Conservation (phyloP, 2,797 vertebrate species). For the Enteromius mattozi region DNA sequence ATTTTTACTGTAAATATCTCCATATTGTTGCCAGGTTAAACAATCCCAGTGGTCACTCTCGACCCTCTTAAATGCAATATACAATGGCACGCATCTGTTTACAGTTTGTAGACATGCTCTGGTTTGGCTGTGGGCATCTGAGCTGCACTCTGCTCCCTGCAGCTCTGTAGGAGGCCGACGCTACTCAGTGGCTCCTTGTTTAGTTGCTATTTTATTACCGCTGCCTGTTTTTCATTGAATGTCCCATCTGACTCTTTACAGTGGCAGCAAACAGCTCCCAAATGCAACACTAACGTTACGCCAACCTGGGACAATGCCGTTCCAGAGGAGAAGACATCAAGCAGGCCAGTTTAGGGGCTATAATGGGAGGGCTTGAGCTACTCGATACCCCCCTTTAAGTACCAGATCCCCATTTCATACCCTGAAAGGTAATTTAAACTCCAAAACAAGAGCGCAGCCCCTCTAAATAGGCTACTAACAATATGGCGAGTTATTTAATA, state of each 20-base stretch:
- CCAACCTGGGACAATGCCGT: conserved; percentile 39
- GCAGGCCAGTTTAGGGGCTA: conserved; percentile 35
- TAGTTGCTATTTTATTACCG: conserved; percentile 69
- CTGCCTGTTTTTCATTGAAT: conserved; percentile 75
- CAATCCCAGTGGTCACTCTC: background rate
- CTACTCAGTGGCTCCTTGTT: conserved; percentile 72
- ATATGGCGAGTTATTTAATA: conserved; percentile 44
- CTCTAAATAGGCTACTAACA: conserved; percentile 37
- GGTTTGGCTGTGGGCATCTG: conserved; percentile 51
- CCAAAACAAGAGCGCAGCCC: conserved; percentile 33
- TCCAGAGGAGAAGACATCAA: conserved; percentile 53
- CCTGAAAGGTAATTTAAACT: conserved; percentile 43
- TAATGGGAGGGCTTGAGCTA: conserved; percentile 26
- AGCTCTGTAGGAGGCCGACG: conserved; percentile 62
- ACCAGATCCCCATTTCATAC: conserved; percentile 44
- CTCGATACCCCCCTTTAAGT: conserved; percentile 49
- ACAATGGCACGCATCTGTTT: conserved; percentile 62
- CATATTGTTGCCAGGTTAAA: background rate
- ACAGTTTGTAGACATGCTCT: conserved; percentile 55
- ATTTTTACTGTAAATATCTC: background rate
- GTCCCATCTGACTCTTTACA: conserved; percentile 75
- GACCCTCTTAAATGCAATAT: conserved; percentile 32
- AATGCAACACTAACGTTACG: conserved; percentile 48
- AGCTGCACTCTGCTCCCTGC: conserved; percentile 44
- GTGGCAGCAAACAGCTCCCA: conserved; percentile 63